Conservation (phyloP, 2,888 invertebrate genomes). For the Agriotes lineatus region DNA sequence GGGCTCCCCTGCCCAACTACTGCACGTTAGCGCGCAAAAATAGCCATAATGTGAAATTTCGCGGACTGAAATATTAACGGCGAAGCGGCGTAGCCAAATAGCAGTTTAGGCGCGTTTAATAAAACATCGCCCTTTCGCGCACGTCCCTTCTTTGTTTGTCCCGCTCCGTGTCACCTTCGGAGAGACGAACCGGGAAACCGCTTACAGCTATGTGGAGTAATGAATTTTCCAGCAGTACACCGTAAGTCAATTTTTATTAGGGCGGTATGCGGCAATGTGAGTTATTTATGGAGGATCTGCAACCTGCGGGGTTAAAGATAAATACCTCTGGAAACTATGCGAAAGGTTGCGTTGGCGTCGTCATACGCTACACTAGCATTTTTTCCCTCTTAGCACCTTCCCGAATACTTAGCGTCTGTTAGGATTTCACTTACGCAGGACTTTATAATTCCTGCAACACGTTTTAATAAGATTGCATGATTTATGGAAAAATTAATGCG, state of each 20-base stretch:
- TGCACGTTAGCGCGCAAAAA: too few species aligned
- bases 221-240: slow-evolving; percentile 51
- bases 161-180: slow-evolving; percentile 31
- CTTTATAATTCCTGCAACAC: too few species aligned
- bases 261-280: slow-evolving; percentile 46
- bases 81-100: too few species aligned
- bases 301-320: slow-evolving; percentile 46
- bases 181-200: slow-evolving; percentile 40
- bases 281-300: slow-evolving; percentile 48
- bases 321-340: slow-evolving; percentile 51
- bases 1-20: too few species aligned
- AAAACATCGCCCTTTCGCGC: slow-evolving; percentile 16
- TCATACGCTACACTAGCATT: slow-evolving; percentile 25
- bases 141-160: slow-evolving; percentile 26
- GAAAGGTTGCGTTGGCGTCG: slow-evolving; percentile 27
- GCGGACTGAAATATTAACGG: too few species aligned
- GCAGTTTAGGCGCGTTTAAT: slow-evolving; percentile 13
- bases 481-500: too few species aligned
- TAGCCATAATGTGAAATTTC: too few species aligned
- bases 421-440: too few species aligned
- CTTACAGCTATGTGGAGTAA: slow-evolving; percentile 48
- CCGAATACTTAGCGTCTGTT: too few species aligned
- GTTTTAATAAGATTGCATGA: too few species aligned
- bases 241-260: slow-evolving; percentile 52
- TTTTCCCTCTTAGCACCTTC: too few species aligned